Percentiles rank a stretch among this genome's conserved stretches.
Evolutionary conservation across 2,113 vertebrate species (phyloP).

Genomic region (Chaetodon trifascialis): DNA sequence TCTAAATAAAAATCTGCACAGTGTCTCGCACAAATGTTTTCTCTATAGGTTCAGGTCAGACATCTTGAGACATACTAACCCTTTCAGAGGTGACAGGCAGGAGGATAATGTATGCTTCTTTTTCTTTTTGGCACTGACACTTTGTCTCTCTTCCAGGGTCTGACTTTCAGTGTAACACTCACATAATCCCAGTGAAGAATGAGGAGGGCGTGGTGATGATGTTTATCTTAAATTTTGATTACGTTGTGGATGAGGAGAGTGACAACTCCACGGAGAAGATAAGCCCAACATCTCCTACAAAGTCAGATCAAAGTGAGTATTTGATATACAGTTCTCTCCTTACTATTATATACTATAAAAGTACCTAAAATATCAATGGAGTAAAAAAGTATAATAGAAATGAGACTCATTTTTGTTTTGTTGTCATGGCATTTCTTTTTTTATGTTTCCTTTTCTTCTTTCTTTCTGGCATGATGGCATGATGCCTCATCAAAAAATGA

Average conservation of each 20-base stretch:
- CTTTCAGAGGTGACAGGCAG: background rate
- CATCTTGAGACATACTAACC: background rate
- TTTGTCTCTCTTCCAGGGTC: constrained; percentile 86
- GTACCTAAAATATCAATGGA: background rate
- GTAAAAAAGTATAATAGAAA: background rate
- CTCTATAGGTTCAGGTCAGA: background rate
- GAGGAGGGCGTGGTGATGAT: constrained; percentile 98
- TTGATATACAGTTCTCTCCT: background rate
- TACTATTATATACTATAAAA: background rate
- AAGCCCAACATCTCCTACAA: constrained; percentile 91
- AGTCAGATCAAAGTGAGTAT: constrained; percentile 93
- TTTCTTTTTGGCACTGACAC: constrained; percentile 35
- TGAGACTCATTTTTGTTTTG: background rate
- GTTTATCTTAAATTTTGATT: constrained; percentile 98
- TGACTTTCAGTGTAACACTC: constrained; percentile 95
- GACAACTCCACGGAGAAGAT: constrained; percentile 89
- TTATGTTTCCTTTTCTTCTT: too few relatives aligned
- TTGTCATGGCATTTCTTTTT: background rate
- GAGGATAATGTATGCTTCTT: constrained; percentile 8
- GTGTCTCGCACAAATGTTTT: background rate
- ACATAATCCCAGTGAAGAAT: constrained; percentile 98
- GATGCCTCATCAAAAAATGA: background rate
- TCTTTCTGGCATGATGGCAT: too few relatives aligned
- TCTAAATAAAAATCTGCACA: background rate
- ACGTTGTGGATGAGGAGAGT: constrained; percentile 90